Percentiles rank a stretch among this genome's conserved stretches.
Conservation (phyloP, 2,888 invertebrate species). For the Polydesmus complanatus region DNA sequence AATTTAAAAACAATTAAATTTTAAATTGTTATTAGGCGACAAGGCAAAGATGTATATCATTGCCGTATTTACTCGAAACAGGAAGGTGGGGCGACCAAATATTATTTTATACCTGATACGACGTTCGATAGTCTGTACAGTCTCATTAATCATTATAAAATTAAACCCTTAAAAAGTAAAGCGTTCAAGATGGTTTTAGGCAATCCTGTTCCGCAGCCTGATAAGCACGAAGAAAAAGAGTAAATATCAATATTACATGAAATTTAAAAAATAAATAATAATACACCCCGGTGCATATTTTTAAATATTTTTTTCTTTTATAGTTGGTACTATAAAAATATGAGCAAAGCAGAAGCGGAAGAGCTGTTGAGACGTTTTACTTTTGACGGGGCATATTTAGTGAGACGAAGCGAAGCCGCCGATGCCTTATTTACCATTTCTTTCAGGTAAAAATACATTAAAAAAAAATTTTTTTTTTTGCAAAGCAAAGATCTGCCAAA, state of each 20-base stretch:
- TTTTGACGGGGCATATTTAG: constrained; percentile 85
- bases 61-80: constrained; percentile 73
- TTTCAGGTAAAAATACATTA: constrained; percentile 53
- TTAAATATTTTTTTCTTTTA: neutral
- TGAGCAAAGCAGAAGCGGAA: constrained; percentile 70
- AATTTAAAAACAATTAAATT: neutral
- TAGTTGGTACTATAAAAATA: constrained; percentile 71
- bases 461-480: too few species aligned
- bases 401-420: constrained; percentile 80
- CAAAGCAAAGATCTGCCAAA: too few species aligned
- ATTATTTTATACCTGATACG: constrained; percentile 73
- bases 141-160: constrained; percentile 76
- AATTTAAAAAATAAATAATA: neutral
- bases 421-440: constrained; percentile 78
- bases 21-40: constrained; percentile 37
- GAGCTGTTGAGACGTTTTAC: constrained; percentile 69
- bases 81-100: constrained; percentile 74
- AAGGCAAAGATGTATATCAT: constrained; percentile 72
- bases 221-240: constrained; percentile 80
- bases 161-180: constrained; percentile 70
- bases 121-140: constrained; percentile 85
- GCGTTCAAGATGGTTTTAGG: constrained; percentile 75
- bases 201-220: constrained; percentile 88
- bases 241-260: constrained; percentile 22
- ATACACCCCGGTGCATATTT: too few species aligned